Percentiles rank a stretch among this genome's conserved stretches.
Conservation (phyloP, 2,113 vertebrate species). For the Cephalopholis sonnerati region DNA sequence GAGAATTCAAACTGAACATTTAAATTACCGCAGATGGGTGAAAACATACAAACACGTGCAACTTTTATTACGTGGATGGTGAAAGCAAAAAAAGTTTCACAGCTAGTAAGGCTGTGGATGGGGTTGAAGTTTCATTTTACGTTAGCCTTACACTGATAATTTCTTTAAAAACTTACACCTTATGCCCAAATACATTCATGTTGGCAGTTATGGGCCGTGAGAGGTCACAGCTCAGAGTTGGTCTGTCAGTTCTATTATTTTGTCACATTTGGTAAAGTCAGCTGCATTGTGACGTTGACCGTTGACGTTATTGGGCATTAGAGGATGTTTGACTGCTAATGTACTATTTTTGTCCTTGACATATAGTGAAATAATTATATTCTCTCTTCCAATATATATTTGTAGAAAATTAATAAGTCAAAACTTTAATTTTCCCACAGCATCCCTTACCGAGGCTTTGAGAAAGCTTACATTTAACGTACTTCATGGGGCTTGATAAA, state of each 20-base stretch:
- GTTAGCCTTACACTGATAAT: conserved; percentile 10
- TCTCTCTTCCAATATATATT: not conserved
- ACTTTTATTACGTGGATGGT: conserved; percentile 30
- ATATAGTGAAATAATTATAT: not conserved
- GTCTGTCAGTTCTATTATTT: not conserved
- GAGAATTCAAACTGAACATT: conserved; percentile 32
- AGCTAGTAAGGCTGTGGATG: conserved; percentile 51
- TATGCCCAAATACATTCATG: conserved; percentile 70
- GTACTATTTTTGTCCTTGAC: not conserved
- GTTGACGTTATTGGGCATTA: not conserved
- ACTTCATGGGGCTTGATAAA: not conserved
- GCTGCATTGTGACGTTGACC: not conserved
- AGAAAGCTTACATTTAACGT: conserved; percentile 8
- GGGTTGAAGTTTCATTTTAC: conserved; percentile 38
- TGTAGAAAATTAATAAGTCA: not conserved
- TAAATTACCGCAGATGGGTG: conserved; percentile 17
- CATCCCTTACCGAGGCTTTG: not conserved
- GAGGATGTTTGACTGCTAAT: not conserved
- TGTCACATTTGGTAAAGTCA: not conserved
- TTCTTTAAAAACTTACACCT: conserved; percentile 22
- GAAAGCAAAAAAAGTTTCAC: conserved; percentile 5
- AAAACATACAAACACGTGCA: conserved; percentile 34
- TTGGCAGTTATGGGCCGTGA: conserved; percentile 26
- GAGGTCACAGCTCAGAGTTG: not conserved
- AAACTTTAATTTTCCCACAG: not conserved